Percentiles rank a stretch among this genome's conserved stretches.
Evolutionary conservation across 2,888 invertebrate species (phyloP).

Genomic region (Zaprionus lineosus): DNA sequence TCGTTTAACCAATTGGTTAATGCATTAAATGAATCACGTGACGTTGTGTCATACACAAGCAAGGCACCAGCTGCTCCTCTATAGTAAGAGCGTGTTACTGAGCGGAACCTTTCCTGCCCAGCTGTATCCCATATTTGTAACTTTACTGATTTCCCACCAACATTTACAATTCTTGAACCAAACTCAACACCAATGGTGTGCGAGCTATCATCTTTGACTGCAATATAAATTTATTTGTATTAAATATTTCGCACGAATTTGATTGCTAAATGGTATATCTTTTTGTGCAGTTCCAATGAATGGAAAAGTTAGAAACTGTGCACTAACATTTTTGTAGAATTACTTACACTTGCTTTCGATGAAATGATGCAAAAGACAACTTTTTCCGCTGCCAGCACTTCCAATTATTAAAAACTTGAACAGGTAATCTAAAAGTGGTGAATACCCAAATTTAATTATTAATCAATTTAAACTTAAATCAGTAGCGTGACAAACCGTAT

Average conservation of each 20-base stretch:
- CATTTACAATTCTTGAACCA: constrained; percentile 92
- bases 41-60: constrained; percentile 94
- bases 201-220: constrained; percentile 92
- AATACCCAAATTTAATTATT: constrained; percentile 24
- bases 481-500: constrained; percentile 71
- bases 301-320: too few relatives aligned
- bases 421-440: constrained; percentile 86
- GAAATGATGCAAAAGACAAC: constrained; percentile 92
- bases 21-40: constrained; percentile 96
- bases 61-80: constrained; percentile 96
- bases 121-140: constrained; percentile 91
- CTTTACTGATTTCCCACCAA: constrained; percentile 91
- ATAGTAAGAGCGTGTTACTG: constrained; percentile 90
- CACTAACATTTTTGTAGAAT: too few relatives aligned
- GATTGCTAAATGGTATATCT: too few relatives aligned
- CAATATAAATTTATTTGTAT: neutral
- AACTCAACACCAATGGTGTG: constrained; percentile 94
- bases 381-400: constrained; percentile 92
- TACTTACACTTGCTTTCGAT: constrained; percentile 92
- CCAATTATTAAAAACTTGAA: constrained; percentile 94
- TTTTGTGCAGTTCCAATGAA: too few relatives aligned
- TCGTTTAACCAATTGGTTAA: constrained; percentile 93
- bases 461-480: constrained; percentile 30
- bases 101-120: constrained; percentile 83
- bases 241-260: too few relatives aligned